A percentile compares a stretch with the other conserved stretches of the same genome.
Conservation (phyloP, 2,888 invertebrate species). For the Drosophila nigricruria region DNA sequence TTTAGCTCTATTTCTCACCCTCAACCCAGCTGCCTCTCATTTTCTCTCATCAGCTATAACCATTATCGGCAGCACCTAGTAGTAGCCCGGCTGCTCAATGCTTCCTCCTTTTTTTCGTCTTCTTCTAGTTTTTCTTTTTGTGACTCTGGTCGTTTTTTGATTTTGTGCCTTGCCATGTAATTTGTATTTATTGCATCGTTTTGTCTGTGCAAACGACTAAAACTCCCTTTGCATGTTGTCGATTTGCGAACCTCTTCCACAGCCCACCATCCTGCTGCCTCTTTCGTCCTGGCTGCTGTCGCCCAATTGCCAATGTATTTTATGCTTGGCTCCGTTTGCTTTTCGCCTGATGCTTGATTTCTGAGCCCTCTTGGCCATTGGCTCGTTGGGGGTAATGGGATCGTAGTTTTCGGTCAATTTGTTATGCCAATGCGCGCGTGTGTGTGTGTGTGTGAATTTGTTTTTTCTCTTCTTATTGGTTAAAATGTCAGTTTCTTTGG, state of each 20-base stretch:
- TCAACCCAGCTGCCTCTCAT: background rate
- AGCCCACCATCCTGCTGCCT: no score
- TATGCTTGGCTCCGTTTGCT: constrained; percentile 52
- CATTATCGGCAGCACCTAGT: constrained; percentile 80
- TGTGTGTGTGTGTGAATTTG: constrained; percentile 24
- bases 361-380: constrained; percentile 55
- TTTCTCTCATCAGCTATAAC: constrained; percentile 63
- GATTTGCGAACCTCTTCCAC: constrained; percentile 48
- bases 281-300: background rate
- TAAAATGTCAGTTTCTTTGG: constrained; percentile 70
- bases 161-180: constrained; percentile 76
- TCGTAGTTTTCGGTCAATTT: constrained; percentile 83
- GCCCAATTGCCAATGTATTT: constrained; percentile 69
- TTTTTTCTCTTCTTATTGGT: constrained; percentile 56
- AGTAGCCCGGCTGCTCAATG: constrained; percentile 32
- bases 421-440: constrained; percentile 66
- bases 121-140: constrained; percentile 4
- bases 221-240: constrained; percentile 82
- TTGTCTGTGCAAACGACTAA: constrained; percentile 81
- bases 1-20: constrained; percentile 6
- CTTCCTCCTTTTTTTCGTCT: constrained; percentile 4
- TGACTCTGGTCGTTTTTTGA: constrained; percentile 43
- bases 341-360: constrained; percentile 68
- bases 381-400: constrained; percentile 73
- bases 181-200: constrained; percentile 84